Conservation (phyloP, 2,888 invertebrate genomes). For the Bhutanitis thaidina region DNA sequence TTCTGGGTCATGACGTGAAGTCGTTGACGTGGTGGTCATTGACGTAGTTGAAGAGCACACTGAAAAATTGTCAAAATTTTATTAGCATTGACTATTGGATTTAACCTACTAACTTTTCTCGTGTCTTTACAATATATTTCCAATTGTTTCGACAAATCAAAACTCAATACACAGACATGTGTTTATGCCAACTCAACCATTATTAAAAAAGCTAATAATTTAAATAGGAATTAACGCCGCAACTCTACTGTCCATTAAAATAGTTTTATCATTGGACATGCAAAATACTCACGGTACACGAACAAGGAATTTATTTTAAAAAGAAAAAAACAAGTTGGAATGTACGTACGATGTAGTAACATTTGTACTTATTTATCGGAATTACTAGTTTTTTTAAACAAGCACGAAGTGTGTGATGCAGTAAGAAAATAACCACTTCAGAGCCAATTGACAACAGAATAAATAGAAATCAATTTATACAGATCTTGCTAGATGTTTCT, state of each 20-base stretch:
- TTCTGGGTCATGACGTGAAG: slow-evolving; percentile 97
- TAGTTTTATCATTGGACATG: neutral
- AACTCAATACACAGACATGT: too few species aligned
- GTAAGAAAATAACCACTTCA: neutral
- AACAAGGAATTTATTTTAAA: neutral
- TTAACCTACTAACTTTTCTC: too few species aligned
- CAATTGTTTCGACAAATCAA: too few species aligned
- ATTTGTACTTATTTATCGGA: neutral
- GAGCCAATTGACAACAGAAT: neutral
- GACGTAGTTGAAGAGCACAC: slow-evolving; percentile 90
- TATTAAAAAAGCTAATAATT: too few species aligned
- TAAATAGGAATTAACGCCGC: neutral
- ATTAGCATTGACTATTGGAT: too few species aligned
- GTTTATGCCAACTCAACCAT: too few species aligned
- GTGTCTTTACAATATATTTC: too few species aligned
- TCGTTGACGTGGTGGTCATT: slow-evolving; percentile 86
- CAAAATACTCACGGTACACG: neutral
- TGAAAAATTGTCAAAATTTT: slow-evolving; percentile 39
- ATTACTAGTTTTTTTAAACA: neutral
- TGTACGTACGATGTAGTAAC: neutral
- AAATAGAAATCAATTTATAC: slow-evolving; percentile 5
- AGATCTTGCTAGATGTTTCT: neutral
- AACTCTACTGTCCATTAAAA: neutral
- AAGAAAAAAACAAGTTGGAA: neutral
- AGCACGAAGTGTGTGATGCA: neutral